phyloP scores from a whole-genome alignment of 1,140 invertebrate species.

The Drosophila virilis region DNA sequence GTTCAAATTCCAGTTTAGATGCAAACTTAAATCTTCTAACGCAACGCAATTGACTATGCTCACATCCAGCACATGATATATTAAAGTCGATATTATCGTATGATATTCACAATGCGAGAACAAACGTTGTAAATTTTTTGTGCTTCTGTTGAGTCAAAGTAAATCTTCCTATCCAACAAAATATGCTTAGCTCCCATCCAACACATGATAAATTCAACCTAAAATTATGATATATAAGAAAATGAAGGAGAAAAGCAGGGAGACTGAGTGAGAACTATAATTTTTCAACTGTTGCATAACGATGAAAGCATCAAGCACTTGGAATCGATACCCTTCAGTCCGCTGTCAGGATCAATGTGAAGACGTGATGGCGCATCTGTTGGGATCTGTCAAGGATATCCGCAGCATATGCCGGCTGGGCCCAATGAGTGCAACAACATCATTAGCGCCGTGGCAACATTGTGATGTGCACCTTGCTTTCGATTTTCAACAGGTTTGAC shows the following conservation, averaged over 20 bases:
- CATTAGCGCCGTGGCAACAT: conserved; percentile 29
- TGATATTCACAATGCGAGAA: too few relatives aligned
- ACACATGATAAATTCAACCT: neutral
- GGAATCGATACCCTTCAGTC: neutral
- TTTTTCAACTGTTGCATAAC: neutral
- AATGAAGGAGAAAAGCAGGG: neutral
- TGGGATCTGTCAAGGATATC: conserved; percentile 66
- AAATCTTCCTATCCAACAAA: neutral
- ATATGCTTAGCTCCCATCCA: too few relatives aligned
- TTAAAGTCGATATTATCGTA: too few relatives aligned
- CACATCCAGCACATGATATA: too few relatives aligned
- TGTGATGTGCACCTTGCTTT: conserved; percentile 29
- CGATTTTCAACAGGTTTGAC: conserved; percentile 54
- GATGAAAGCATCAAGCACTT: neutral
- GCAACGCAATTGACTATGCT: too few relatives aligned
- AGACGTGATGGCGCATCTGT: conserved; percentile 32
- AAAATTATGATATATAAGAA: conserved; percentile 6
- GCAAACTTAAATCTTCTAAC: too few relatives aligned
- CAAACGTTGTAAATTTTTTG: too few relatives aligned
- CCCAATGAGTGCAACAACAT: conserved; percentile 36
- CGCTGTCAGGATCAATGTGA: neutral
- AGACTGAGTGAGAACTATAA: neutral
- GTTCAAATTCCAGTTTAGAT: too few relatives aligned
- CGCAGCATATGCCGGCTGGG: conserved; percentile 51
- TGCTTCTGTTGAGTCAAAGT: neutral